Base-by-base conservation (phyloP, 2,888 invertebrate species). In the Mesochorus sp. region DNA sequence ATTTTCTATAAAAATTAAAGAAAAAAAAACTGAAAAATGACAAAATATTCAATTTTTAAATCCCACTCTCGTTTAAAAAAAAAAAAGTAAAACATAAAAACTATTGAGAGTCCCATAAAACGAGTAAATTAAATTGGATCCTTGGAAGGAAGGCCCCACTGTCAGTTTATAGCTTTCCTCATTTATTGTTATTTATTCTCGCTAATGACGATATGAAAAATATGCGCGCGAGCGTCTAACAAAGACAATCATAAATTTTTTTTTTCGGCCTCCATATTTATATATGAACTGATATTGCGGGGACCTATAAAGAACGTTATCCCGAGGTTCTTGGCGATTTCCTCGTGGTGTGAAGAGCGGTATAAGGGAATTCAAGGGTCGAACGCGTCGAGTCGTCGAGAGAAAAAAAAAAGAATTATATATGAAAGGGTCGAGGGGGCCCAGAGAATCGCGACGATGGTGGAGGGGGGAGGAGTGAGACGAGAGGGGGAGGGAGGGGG, bases 401-500 rank as follows among this genome's bases (percentile, higher is more conserved):
- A 42, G 37, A 55, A 24, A 26, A 39, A 42, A 64, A 62, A 62
- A 64, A 72, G 71, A 55, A 62, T 62, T 66, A 68, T 74, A 51
- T 42, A 66, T 44, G 66, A 78, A 81, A 79, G 73, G 78, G 70
- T 73, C 57, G 80, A 80, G 74, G 31, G 73, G 80, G 31, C 31
- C 73, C 77, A 61, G 74, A 72, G 74, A 44, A 12, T 57, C 66
- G 66, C 10, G 26, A 31, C 53, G 17, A 47, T 44, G 19, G 75
- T 12, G 37, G 49, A n/a, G 24, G 10, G 51, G 6, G 51, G 28
- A 19, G 42, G 42, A 26, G 26, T n/a, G 37, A 6, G 24, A 51
- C 28, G n/a, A 44, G n/a, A n/a, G 51, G 14, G 71, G 10, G 14
- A 14, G n/a, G 34, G 5, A 49, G 26, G 61, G 31, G 24, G 49